phyloP scores from a whole-genome alignment of 2,797 vertebrate species.

The Zenarchopterus dispar region DNA sequence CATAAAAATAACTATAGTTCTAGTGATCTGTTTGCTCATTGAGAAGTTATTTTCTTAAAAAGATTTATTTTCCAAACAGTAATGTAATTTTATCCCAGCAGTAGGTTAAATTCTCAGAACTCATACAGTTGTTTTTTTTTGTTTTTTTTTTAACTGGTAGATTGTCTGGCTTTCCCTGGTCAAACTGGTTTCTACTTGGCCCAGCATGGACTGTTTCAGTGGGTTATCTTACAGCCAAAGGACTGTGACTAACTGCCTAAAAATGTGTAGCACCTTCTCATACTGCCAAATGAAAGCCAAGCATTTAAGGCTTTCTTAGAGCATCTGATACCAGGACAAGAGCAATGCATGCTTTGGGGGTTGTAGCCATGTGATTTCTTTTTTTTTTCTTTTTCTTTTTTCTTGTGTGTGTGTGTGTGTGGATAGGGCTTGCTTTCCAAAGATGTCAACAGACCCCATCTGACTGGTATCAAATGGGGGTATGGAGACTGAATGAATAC shows the following conservation, averaged over 20 bases:
- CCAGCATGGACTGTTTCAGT: background rate
- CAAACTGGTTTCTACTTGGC: background rate
- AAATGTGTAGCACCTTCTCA: no score
- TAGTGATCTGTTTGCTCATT: background rate
- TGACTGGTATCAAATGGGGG: background rate
- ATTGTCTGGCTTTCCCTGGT: background rate
- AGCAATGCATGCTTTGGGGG: no score
- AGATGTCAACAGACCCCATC: background rate
- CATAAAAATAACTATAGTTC: conserved; percentile 15
- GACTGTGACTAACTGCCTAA: no score
- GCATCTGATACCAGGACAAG: no score
- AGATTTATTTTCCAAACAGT: conserved; percentile 19
- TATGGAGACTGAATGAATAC: no score
- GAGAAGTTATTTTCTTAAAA: conserved; percentile 14
- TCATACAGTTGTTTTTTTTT: no score
- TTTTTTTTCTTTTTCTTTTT: no score
- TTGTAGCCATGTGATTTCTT: no score
- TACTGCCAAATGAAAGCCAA: no score
- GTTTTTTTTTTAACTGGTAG: background rate
- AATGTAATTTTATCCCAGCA: conserved; percentile 1
- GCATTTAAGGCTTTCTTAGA: no score
- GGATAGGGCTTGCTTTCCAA: background rate
- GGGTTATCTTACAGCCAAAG: no score
- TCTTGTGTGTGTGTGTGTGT: no score
- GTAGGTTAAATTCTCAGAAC: background rate